phyloP scores from a whole-genome alignment of 2,888 invertebrate species.

The Drosophila peninsularis region DNA sequence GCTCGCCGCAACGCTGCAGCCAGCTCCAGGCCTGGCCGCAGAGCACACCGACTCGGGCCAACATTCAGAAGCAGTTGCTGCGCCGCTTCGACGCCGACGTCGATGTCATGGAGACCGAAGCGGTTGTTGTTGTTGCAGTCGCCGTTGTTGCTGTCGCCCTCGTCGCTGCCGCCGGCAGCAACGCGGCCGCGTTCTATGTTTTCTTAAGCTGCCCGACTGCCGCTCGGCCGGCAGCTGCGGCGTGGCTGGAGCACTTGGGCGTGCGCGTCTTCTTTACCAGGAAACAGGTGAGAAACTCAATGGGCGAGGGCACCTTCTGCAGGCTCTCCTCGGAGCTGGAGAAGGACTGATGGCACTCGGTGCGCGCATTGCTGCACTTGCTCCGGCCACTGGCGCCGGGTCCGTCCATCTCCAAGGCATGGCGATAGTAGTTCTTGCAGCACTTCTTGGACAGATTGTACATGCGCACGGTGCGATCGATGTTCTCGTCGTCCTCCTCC shows the following conservation, averaged over 20 bases:
- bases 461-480: slow-evolving; percentile 83
- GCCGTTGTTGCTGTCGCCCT: slow-evolving; percentile 28
- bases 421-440: slow-evolving; percentile 82
- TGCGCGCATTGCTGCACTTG: slow-evolving; percentile 62
- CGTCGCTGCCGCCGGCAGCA: slow-evolving; percentile 59
- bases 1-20: slow-evolving; percentile 72
- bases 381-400: slow-evolving; percentile 45
- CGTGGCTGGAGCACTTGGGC: slow-evolving; percentile 58
- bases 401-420: slow-evolving; percentile 68
- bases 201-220: slow-evolving; percentile 65
- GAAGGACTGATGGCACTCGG: slow-evolving; percentile 57
- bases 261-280: slow-evolving; percentile 82
- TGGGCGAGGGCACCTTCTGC: slow-evolving; percentile 82
- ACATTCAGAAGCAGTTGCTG: slow-evolving; percentile 77
- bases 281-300: slow-evolving; percentile 83
- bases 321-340: slow-evolving; percentile 84
- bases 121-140: slow-evolving; percentile 25
- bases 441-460: slow-evolving; percentile 83
- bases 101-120: slow-evolving; percentile 35
- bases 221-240: slow-evolving; percentile 35
- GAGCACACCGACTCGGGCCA: slow-evolving; percentile 74
- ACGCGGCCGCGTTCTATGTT: slow-evolving; percentile 79
- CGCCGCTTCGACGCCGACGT: slow-evolving; percentile 60
- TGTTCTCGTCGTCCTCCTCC: slow-evolving; percentile 79
- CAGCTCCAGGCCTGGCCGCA: slow-evolving; percentile 70